Base-by-base conservation (phyloP, 2,888 invertebrate species). In the Apotomis capreana region DNA sequence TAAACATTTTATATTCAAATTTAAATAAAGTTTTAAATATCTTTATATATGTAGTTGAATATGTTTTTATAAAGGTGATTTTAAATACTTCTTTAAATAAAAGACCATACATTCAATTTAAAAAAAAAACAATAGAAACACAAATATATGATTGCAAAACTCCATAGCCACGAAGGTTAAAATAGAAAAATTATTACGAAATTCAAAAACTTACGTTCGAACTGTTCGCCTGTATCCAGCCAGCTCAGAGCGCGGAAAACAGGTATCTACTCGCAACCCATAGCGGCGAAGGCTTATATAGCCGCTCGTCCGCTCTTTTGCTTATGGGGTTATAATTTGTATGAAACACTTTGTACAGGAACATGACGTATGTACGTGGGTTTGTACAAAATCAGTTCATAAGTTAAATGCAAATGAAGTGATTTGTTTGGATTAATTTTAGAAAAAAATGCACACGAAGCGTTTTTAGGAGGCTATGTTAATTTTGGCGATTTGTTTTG, bases 241-340 rank as follows among this genome's bases (percentile, higher is more conserved):
- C 78, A 75, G 75, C 75, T 65, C 78, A 57, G 74, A n/a, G 74
- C 74, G 62, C 78, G 75, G 70, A 69, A 61, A 76, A 80, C 80
- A 81, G 80, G 83, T 82, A 75, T 81, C 81, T 81, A 81, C 77
- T 76, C 69, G 13, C 60, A 54, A 13, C 4, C 69, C 70, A 13
- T 59, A 65, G 49, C 49, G 61, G 75, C 67, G 69, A 44, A 65
- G 63, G 75, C 65, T 81, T 81, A 76, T 81, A 81, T 81, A 81
- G 59, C 52, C n/a, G 26, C 58, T 52, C 64, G 59, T 10, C 49
- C 44, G n/a, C 52, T 37, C 51, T 49, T 61, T 70, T 37, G 61
- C 51, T 49, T 51, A 40, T 61, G 57, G 36, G 46, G 46, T 46
- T 44, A 44, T 58, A 44, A 64, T 65, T 57, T 65, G 57, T 65